phyloP scores from a whole-genome alignment of 2,113 vertebrate genomes.

The Rhodinocichla rosea region DNA sequence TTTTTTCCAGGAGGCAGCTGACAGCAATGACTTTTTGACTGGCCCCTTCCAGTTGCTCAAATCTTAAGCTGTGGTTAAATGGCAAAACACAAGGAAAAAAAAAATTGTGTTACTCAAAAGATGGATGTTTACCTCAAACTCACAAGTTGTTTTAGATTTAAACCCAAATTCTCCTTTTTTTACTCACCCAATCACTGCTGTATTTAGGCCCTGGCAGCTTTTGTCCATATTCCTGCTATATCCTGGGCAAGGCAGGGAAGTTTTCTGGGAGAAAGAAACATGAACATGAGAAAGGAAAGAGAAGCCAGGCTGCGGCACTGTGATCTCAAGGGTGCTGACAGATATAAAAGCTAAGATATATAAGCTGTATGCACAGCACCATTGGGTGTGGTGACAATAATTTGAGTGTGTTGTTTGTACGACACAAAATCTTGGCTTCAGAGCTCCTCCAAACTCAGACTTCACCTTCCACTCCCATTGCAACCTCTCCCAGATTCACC shows the following conservation, averaged over 20 bases:
- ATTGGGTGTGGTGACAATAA: background rate
- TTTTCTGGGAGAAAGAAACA: background rate
- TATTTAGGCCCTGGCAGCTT: background rate
- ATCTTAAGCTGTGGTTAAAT: background rate
- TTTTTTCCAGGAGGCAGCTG: background rate
- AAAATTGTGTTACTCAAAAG: background rate
- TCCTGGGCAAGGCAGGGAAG: background rate
- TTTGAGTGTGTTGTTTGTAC: fast-evolving
- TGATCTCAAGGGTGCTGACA: background rate
- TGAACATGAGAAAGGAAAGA: background rate
- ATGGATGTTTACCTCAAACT: background rate
- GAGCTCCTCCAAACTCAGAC: background rate
- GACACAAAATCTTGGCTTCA: background rate
- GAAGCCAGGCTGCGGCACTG: background rate
- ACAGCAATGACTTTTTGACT: slow-evolving; percentile 8
- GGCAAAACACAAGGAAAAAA: background rate
- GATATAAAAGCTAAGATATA: background rate
- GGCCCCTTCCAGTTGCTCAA: background rate
- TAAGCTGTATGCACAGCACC: background rate
- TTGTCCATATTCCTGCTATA: background rate
- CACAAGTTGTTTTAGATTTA: background rate
- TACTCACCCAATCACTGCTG: background rate
- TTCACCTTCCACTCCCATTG: background rate
- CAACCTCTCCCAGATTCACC: background rate
- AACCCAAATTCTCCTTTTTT: background rate